Base-by-base conservation (phyloP, 2,797 vertebrate genomes). In the Danio albolineatus region DNA sequence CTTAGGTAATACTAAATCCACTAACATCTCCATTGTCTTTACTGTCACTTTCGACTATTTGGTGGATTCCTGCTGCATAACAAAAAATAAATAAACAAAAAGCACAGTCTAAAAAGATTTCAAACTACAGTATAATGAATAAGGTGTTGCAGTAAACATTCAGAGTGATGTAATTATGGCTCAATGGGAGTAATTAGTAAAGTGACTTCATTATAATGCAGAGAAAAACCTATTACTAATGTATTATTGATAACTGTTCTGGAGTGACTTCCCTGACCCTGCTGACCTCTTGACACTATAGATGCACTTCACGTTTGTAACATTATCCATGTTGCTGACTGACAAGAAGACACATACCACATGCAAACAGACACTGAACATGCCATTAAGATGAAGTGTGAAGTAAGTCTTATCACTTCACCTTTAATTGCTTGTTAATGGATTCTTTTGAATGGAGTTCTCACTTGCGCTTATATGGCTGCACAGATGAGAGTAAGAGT, bases 401-500 rank as follows among this genome's bases (percentile, higher is more conserved):
- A 46, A 10, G 5, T 13, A 77, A 48, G 28, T 38, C 44, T 19
- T 48, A 49, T 49, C 16, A 19, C 16, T 17, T 66, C 44, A 17
- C 12, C 46, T 6, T 16, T 13, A 21, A 6, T 66, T 64, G n/a
- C 41, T 43, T 41, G 5, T 10, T 7, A 1, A 28, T 41, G 36
- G 10, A 6, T 16, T 48, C 17, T 67, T 67, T 67, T 9, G 9
- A 54, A 57, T 41, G 8, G 1, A 17, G 12, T 56, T 43, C 51
- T 43, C 38, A 16, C n/a, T 57, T 41, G 4, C 36, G 7, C 49
- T 54, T 21, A 41, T 21, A 41, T 19, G 16, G 19, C 14, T 12
- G 8, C 41, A 44, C 53, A 65, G 81, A 85, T 73, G 76, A 82
- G 83, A 64, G 17, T 38, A 28, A 21, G 83, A 64, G 17, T 44